Conservation (phyloP, 2,888 invertebrate species). For the Oconnorella tubifera region DNA sequence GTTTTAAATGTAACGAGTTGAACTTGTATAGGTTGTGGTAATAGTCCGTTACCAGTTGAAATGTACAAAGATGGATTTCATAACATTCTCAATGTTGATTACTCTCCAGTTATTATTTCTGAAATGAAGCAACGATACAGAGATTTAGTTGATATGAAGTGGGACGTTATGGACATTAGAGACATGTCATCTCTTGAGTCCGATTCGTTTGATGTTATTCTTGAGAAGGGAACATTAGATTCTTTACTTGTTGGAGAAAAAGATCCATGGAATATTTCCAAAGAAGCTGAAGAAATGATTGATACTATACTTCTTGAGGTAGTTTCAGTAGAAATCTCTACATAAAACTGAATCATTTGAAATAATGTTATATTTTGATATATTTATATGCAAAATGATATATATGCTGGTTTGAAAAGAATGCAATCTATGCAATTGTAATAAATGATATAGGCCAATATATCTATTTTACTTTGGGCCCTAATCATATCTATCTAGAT, state of each 20-base stretch:
- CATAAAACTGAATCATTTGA: no score
- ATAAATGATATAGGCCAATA: no score
- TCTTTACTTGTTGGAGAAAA: conserved; percentile 56
- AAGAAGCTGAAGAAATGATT: conserved; percentile 40
- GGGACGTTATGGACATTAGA: conserved; percentile 57
- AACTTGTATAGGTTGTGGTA: conserved; percentile 57
- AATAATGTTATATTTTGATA: no score
- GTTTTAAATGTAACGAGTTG: no score
- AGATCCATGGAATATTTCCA: conserved; percentile 52
- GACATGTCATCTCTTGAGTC: conserved; percentile 43
- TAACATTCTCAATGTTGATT: conserved; percentile 57
- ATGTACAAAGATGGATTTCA: conserved; percentile 55
- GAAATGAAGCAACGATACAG: conserved; percentile 46
- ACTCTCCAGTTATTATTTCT: conserved; percentile 55
- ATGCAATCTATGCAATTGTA: no score
- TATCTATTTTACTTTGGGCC: no score
- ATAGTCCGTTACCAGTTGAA: conserved; percentile 55
- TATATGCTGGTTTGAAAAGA: no score
- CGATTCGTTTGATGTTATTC: conserved; percentile 55
- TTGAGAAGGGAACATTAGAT: conserved; percentile 59
- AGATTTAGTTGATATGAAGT: conserved; percentile 50
- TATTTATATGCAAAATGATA: no score
- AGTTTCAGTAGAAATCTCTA: no score
- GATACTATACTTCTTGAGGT: conserved; percentile 48
- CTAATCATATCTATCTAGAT: no score